Evolutionary conservation across 2,113 vertebrate species (phyloP), one percentile per base, ranked within the genome.

Genomic region (Cyprinus carpio): DNA sequence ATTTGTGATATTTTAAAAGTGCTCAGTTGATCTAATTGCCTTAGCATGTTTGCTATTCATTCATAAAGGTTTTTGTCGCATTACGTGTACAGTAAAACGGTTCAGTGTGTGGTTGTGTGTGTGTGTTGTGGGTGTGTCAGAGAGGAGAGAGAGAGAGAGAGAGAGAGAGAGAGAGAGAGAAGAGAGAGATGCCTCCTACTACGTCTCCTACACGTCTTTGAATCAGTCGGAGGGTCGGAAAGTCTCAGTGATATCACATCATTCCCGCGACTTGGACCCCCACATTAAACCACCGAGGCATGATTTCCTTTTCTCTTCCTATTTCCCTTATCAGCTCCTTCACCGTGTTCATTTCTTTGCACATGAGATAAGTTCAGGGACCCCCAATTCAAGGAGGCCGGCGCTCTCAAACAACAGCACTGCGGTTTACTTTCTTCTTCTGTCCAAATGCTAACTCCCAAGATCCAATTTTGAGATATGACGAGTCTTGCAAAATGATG

Each of bases 401-500:
- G 94, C 94, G 95, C 94, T 94, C n/a, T 95, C 95, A 96, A 97
- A 97, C 96, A 96, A 94, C 95, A 94, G 96, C 95, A 95, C 95
- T 93, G 93, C 94, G 94, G 95, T 95, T 96, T 94, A 92, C 92
- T 94, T 94, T n/a, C n/a, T 94, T 85, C 95, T 93, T 94, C 94
- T 95, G 95, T 97, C 95, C 95, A 94, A 97, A 97, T 97, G 95
- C 93, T 96, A 96, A n/a, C n/a, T 96, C 96, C 97, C 95, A n/a
- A 97, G 97, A 99, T 99, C 96, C 96, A 99, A 99, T 99, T 99
- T 99, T 94, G 94, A 99, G 98, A 99, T 99, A 97, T n/a, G 94
- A 95, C 84, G 81, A 89, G 94, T 92, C 92, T 95, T 92, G 93
- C 93, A n/a, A n/a, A 93, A 91, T 95, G 94, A 96, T 95, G 96